phyloP scores from a whole-genome alignment of 2,797 vertebrate species.

The Pangasius macronema region DNA sequence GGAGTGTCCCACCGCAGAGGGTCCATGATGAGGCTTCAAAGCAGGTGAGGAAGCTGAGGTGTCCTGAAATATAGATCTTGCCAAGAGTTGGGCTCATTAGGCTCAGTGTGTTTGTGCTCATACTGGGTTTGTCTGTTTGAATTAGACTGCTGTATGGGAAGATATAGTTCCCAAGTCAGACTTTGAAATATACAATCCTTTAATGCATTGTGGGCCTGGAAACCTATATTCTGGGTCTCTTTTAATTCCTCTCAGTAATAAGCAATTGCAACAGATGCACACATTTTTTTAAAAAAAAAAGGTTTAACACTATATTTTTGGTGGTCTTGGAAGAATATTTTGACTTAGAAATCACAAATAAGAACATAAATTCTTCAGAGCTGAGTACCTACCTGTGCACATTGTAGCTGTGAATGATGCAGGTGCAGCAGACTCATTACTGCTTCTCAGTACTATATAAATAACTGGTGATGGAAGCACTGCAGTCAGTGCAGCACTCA shows the following conservation, averaged over 20 bases:
- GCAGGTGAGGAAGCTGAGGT: not conserved
- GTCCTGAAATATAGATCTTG: constrained; percentile 1
- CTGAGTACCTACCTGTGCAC: not conserved
- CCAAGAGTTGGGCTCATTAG: constrained; percentile 14
- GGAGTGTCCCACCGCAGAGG: not conserved
- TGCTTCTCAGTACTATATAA: constrained; percentile 49
- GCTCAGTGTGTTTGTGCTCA: not conserved
- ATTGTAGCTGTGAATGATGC: constrained; percentile 34
- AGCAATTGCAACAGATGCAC: not conserved
- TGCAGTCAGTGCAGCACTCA: constrained; percentile 39
- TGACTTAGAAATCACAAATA: not conserved
- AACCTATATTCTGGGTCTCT: not conserved
- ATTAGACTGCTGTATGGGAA: not conserved
- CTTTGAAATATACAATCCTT: not conserved
- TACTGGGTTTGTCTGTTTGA: not conserved
- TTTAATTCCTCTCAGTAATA: not conserved
- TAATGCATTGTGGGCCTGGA: not conserved
- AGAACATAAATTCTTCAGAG: not conserved
- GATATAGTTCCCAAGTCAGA: not conserved
- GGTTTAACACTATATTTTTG: not conserved
- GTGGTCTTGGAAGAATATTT: not conserved
- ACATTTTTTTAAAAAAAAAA: not conserved
- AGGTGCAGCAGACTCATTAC: constrained; percentile 43
- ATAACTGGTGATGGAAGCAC: constrained; percentile 45
- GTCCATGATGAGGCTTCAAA: not conserved